Percentiles rank a stretch among this genome's conserved stretches.
Conservation (phyloP, 2,888 invertebrate species). For the Neocrepidodera transversa region DNA sequence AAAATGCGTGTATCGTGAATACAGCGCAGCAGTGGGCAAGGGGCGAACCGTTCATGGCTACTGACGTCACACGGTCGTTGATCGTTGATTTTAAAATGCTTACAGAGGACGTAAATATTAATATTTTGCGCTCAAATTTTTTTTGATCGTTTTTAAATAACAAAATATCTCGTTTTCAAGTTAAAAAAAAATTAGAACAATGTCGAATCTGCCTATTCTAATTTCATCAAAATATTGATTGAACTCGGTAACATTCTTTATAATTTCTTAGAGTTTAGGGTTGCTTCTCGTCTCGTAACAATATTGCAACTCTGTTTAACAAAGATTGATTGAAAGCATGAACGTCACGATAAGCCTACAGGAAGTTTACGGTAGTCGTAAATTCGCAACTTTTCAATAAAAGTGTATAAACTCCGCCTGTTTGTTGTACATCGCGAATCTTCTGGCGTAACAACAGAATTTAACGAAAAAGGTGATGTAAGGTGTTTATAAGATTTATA, state of each 20-base stretch:
- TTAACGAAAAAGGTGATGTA: neutral
- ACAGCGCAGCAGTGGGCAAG: too few relatives aligned
- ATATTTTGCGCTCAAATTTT: too few relatives aligned
- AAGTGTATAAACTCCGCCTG: slow-evolving; percentile 1
- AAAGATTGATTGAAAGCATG: slow-evolving; percentile 12
- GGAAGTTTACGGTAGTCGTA: slow-evolving; percentile 5
- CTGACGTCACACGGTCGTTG: too few relatives aligned
- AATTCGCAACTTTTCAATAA: slow-evolving; percentile 11
- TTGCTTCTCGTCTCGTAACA: neutral
- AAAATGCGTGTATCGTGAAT: too few relatives aligned
- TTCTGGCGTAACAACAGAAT: neutral
- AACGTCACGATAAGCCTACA: slow-evolving; percentile 11
- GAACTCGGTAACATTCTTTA: neutral
- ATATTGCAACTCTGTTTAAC: slow-evolving; percentile 13
- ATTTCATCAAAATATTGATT: neutral
- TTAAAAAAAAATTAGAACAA: too few relatives aligned
- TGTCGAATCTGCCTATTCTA: too few relatives aligned
- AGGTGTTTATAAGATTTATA: too few relatives aligned
- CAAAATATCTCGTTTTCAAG: too few relatives aligned
- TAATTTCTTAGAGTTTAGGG: neutral
- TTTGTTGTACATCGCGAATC: neutral
- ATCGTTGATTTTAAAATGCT: too few relatives aligned
- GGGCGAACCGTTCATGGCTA: too few relatives aligned
- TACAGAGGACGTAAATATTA: too few relatives aligned
- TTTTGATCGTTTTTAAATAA: too few relatives aligned